phyloP scores from a whole-genome alignment of 2,113 vertebrate genomes.

The human (Homo sapiens) region GRCh38 chr5:162939501-162940000 shows the following conservation, averaged over 20 bases:
- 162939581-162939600: neutral
- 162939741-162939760: fast-evolving
- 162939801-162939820: neutral
- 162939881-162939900: neutral
- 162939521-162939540: neutral
- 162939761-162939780: neutral
- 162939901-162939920: neutral
- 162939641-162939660: neutral
- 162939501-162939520: neutral
- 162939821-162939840: neutral
- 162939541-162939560: neutral
- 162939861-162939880: neutral
- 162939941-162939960: neutral
- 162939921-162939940: neutral
- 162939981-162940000: neutral
- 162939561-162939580: neutral
- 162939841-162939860: neutral
- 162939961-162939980: neutral
- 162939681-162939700: neutral
- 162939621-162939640: neutral
- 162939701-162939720: neutral
- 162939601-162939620: neutral
- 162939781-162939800: neutral
- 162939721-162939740: neutral
- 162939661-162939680: neutral